These are phyloP conservation scores for Crossocerus cetratus DNA, from an alignment of 2,888 invertebrate species.

Conservation along the genomic window DNA sequence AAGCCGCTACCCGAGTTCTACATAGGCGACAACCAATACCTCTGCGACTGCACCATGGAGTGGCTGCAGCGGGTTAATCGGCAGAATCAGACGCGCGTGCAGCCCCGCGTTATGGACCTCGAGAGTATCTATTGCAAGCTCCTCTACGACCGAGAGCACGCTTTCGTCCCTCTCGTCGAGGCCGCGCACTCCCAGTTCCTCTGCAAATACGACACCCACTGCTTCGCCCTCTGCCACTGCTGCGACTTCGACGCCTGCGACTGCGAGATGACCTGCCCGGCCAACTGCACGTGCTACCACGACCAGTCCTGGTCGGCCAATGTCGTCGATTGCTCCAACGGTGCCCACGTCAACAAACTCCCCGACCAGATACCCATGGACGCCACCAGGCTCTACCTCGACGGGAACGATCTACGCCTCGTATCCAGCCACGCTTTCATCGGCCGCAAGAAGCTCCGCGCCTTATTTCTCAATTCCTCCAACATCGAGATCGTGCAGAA, in stretches of 20 bases:
- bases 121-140: conserved; percentile 90
- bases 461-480: conserved; percentile 87
- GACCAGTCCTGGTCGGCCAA: conserved; percentile 92
- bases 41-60: conserved; percentile 94
- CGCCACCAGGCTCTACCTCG: conserved; percentile 91
- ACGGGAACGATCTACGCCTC: conserved; percentile 88
- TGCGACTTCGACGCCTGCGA: conserved; percentile 95
- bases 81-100: conserved; percentile 86
- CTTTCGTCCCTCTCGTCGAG: conserved; percentile 86
- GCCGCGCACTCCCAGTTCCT: conserved; percentile 90
- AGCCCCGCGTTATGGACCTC: conserved; percentile 89
- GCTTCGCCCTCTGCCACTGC: conserved; percentile 92
- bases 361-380: conserved; percentile 94
- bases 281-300: conserved; percentile 92
- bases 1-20: conserved; percentile 88
- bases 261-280: conserved; percentile 94
- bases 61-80: conserved; percentile 90
- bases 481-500: conserved; percentile 89
- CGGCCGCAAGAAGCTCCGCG: conserved; percentile 87
- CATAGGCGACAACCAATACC: conserved; percentile 90
- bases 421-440: conserved; percentile 91
- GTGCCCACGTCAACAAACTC: conserved; percentile 83
- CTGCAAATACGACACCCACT: conserved; percentile 90
- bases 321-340: conserved; percentile 88
- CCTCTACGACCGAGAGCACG: conserved; percentile 86